phyloP scores from a whole-genome alignment of 2,113 vertebrate species.

The Cebus imitator region DNA sequence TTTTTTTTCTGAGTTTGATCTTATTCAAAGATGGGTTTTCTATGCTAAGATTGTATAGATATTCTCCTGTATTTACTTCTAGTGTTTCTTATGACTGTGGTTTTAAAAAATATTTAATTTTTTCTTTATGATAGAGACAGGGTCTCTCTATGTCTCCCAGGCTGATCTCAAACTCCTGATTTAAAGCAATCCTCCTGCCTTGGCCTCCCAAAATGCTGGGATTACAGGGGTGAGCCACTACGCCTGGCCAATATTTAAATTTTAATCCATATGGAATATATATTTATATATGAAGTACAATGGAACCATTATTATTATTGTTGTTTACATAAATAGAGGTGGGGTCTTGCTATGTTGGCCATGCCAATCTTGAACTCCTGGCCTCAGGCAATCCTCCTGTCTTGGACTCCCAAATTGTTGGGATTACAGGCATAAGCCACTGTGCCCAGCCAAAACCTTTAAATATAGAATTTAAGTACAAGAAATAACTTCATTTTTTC shows the following conservation, averaged over 20 bases:
- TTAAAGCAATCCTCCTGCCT: too few species aligned
- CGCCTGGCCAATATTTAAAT: not conserved
- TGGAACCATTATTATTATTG: not conserved
- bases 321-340: too few species aligned
- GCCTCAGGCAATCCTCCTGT: too few species aligned
- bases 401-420: too few species aligned
- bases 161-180: too few species aligned
- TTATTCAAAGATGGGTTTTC: not conserved
- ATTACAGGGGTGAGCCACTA: too few species aligned
- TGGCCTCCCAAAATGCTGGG: too few species aligned
- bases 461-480: not conserved
- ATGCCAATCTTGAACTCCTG: too few species aligned
- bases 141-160: too few species aligned
- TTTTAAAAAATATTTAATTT: not conserved
- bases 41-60: not conserved
- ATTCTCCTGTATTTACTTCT: not conserved
- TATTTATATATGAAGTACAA: not conserved
- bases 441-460: not conserved
- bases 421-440: too few species aligned
- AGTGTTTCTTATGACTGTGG: not conserved
- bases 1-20: not conserved
- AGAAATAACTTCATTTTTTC: not conserved
- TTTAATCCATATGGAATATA: not conserved
- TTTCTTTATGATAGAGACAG: not conserved
- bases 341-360: too few species aligned